A percentile compares a stretch with the other conserved stretches of the same genome.
These are phyloP conservation scores for Amblyornis subalaris DNA, from an alignment of 2,113 vertebrate genomes.

Conservation along the genomic window DNA sequence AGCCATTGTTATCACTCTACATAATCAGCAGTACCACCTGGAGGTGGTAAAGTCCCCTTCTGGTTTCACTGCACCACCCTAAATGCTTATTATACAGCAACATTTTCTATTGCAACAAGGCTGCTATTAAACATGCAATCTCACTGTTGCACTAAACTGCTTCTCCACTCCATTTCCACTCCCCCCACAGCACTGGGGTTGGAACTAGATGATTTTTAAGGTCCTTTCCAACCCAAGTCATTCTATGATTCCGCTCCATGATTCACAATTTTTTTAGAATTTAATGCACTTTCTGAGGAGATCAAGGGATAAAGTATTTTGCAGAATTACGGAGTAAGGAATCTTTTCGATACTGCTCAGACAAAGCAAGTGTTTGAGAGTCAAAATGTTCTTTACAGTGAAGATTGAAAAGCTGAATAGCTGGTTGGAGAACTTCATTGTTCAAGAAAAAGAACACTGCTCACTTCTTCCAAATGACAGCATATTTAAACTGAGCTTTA, in stretches of 20 bases:
- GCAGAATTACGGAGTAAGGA: neutral
- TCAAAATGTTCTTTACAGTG: neutral
- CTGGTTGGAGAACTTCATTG: neutral
- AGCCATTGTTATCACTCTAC: neutral
- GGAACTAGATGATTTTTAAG: neutral
- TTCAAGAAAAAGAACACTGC: neutral
- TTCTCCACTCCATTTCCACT: neutral
- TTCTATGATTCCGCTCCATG: neutral
- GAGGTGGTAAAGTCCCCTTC: neutral
- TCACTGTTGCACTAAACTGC: neutral
- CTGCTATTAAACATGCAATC: neutral
- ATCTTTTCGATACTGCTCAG: neutral
- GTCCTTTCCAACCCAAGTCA: neutral
- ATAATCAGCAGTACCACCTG: neutral
- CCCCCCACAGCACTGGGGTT: neutral
- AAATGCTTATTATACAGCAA: neutral
- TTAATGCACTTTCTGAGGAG: neutral
- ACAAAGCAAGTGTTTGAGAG: neutral
- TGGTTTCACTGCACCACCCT: neutral
- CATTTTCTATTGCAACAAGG: neutral
- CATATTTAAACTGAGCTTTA: neutral
- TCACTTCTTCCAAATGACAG: neutral
- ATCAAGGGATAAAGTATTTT: neutral
- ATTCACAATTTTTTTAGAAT: neutral
- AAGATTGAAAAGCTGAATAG: neutral